phyloP scores from a whole-genome alignment of 2,888 invertebrate species.

The Drosophila hawaiiensis region DNA sequence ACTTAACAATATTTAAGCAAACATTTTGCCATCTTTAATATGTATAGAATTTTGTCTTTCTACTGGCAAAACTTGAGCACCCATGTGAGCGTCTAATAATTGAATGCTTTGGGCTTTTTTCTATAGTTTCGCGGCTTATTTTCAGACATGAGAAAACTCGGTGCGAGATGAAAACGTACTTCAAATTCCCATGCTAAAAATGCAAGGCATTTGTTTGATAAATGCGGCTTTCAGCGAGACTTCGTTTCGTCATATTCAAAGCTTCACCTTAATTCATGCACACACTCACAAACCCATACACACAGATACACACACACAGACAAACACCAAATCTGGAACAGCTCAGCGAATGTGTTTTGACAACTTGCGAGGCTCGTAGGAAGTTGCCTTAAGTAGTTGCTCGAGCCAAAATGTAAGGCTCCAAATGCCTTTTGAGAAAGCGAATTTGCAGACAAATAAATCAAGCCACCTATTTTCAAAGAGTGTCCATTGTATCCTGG shows the following conservation, averaged over 20 bases:
- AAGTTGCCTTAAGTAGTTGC: slow-evolving; percentile 70
- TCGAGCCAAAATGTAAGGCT: slow-evolving; percentile 62
- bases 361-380: slow-evolving; percentile 53
- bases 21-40: not conserved
- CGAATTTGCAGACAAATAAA: slow-evolving; percentile 83
- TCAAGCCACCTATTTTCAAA: slow-evolving; percentile 81
- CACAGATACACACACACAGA: slow-evolving; percentile 6
- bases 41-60: not conserved
- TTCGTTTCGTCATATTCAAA: slow-evolving; percentile 71
- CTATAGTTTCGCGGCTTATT: not conserved
- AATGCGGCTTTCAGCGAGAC: slow-evolving; percentile 54
- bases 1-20: not conserved
- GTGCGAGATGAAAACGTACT: slow-evolving; percentile 10
- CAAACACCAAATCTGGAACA: slow-evolving; percentile 56
- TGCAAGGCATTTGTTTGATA: slow-evolving; percentile 56
- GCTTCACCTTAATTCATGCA: slow-evolving; percentile 20
- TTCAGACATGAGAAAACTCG: not conserved
- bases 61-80: not conserved
- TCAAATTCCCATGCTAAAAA: slow-evolving; percentile 24
- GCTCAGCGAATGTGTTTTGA: slow-evolving; percentile 58
- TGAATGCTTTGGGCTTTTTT: not conserved
- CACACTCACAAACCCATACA: not conserved
- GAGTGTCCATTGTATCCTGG: slow-evolving; percentile 75
- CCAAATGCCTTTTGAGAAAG: slow-evolving; percentile 78
- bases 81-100: not conserved